phyloP scores from a whole-genome alignment of 2,797 vertebrate species.

The Neomorphus geoffroyi region DNA sequence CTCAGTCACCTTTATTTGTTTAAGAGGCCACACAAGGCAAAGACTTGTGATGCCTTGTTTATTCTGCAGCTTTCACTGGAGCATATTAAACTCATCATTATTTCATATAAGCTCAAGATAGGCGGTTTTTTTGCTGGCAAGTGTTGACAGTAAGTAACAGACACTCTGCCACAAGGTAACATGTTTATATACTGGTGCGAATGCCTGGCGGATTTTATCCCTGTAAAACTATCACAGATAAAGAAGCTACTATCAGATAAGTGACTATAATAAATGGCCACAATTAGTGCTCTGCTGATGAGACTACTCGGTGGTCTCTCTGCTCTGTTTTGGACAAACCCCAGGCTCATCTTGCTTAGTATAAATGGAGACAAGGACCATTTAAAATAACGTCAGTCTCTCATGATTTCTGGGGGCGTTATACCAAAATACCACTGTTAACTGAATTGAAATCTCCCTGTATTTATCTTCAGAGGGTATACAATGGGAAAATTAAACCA shows the following conservation, averaged over 20 bases:
- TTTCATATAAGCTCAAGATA: conserved; percentile 83
- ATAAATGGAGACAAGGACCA: conserved; percentile 47
- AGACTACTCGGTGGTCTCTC: conserved; percentile 85
- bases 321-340: conserved; percentile 72
- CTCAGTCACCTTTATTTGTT: conserved; percentile 88
- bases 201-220: conserved; percentile 82
- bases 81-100: conserved; percentile 86
- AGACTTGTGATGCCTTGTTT: conserved; percentile 87
- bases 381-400: conserved; percentile 52
- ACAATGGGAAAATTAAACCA: not conserved
- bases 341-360: conserved; percentile 68
- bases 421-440: not conserved
- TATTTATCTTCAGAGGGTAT: conserved; percentile 14
- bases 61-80: conserved; percentile 85
- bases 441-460: not conserved
- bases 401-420: conserved; percentile 14
- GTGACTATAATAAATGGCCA: conserved; percentile 85
- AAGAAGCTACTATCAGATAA: conserved; percentile 89
- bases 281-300: conserved; percentile 81
- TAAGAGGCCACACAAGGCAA: conserved; percentile 90
- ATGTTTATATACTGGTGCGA: conserved; percentile 77
- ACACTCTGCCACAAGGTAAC: conserved; percentile 79
- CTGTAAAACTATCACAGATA: conserved; percentile 86
- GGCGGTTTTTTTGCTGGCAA: conserved; percentile 71
- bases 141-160: conserved; percentile 86